A percentile compares a stretch with the other conserved stretches of the same genome.
Conservation (phyloP, 2,113 vertebrate genomes). For the Diadophis punctatus region DNA sequence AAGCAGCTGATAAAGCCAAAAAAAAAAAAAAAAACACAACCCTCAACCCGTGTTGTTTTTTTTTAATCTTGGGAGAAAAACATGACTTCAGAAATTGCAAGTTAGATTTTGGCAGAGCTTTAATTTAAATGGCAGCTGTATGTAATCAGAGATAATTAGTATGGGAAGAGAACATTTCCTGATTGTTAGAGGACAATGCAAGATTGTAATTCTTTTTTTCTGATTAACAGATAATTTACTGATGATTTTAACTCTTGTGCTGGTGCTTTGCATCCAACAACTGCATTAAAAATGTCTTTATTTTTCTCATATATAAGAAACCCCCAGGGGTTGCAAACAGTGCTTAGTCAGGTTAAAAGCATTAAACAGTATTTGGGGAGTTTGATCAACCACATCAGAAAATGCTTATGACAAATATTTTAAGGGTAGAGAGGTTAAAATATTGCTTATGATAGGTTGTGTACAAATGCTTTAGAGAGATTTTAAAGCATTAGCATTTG, state of each 20-base stretch:
- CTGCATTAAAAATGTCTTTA: neutral
- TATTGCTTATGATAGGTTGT: neutral
- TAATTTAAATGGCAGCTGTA: neutral
- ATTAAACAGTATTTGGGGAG: neutral
- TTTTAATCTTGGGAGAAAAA: neutral
- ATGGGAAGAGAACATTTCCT: neutral
- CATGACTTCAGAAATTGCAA: neutral
- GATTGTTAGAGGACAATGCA: neutral
- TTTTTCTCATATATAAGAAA: neutral
- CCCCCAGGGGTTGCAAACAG: neutral
- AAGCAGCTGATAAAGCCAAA: neutral
- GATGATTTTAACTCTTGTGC: neutral
- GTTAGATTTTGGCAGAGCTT: neutral
- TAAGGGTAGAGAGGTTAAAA: neutral
- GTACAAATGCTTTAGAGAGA: neutral
- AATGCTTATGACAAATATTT: neutral
- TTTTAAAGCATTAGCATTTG: slow-evolving; percentile 1
- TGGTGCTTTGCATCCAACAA: neutral
- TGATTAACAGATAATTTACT: neutral
- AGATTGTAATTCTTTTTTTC: neutral
- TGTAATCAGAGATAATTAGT: neutral
- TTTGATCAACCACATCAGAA: neutral
- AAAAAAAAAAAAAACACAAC: neutral
- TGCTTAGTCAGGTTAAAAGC: neutral
- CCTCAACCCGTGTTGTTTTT: neutral